These are phyloP conservation scores for Alca torda DNA, from an alignment of 2,797 vertebrate genomes.

Conservation along the genomic window DNA sequence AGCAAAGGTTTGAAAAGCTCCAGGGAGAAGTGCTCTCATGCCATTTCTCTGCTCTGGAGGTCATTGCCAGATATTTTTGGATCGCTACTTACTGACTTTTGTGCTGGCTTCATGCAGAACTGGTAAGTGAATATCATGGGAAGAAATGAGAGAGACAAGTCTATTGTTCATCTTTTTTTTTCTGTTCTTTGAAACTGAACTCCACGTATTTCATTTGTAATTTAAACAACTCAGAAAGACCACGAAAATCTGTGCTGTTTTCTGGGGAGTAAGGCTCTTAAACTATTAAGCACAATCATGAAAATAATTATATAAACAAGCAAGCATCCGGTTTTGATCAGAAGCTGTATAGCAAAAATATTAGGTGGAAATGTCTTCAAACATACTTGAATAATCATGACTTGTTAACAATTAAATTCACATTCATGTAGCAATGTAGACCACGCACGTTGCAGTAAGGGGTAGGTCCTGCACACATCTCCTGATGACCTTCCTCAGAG, in stretches of 20 bases:
- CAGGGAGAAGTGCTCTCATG: neutral
- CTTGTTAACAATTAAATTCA: neutral
- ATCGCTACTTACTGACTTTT: neutral
- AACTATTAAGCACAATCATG: neutral
- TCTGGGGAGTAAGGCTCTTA: neutral
- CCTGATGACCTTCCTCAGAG: neutral
- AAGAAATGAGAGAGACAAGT: neutral
- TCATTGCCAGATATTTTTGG: constrained; percentile 46
- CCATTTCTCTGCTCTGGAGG: neutral
- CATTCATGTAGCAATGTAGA: neutral
- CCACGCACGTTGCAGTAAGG: neutral
- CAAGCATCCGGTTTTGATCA: neutral
- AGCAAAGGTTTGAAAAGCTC: neutral
- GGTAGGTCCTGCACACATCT: neutral
- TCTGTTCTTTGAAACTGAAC: neutral
- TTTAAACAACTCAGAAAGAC: neutral
- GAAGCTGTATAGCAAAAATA: neutral
- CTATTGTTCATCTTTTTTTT: neutral
- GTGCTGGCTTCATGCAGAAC: neutral
- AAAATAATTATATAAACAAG: neutral
- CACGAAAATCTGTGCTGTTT: neutral
- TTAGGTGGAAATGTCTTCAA: neutral
- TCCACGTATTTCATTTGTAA: neutral
- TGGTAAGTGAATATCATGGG: neutral
- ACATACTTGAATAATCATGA: neutral